Conservation (phyloP, 2,113 vertebrate genomes). For the Aegotheles bennettii region DNA sequence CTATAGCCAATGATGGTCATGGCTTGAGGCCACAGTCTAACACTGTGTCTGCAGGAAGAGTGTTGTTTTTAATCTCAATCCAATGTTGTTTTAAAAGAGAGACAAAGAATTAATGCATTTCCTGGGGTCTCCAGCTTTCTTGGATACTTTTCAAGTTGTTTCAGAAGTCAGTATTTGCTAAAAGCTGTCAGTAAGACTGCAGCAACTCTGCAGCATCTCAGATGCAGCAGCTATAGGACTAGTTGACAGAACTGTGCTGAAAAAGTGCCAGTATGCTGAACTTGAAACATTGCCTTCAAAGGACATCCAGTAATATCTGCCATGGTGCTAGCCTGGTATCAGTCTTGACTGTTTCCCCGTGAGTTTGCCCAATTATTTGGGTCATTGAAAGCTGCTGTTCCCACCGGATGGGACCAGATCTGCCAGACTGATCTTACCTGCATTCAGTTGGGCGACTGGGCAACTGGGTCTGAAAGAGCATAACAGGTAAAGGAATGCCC, state of each 20-base stretch:
- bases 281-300: background rate
- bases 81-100: conserved; percentile 1
- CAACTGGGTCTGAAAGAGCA: background rate
- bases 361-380: background rate
- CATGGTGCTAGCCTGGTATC: background rate
- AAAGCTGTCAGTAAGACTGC: background rate
- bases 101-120: conserved; percentile 11
- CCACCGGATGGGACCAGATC: background rate
- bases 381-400: background rate
- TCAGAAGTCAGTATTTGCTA: background rate
- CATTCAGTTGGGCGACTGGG: background rate
- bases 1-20: conserved; percentile 52
- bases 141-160: background rate
- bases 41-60: background rate
- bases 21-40: background rate
- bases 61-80: background rate
- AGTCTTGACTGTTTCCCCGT: background rate
- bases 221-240: background rate
- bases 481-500: background rate
- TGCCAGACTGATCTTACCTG: background rate
- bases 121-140: background rate
- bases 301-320: background rate
- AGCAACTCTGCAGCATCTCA: background rate
- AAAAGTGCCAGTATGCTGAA: background rate
- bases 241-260: background rate